Evolutionary conservation across 1,140 invertebrate genomes (phyloP), one percentile per base, ranked within the genome.

Genomic region (Bursaphelenchus mucronatus): DNA sequence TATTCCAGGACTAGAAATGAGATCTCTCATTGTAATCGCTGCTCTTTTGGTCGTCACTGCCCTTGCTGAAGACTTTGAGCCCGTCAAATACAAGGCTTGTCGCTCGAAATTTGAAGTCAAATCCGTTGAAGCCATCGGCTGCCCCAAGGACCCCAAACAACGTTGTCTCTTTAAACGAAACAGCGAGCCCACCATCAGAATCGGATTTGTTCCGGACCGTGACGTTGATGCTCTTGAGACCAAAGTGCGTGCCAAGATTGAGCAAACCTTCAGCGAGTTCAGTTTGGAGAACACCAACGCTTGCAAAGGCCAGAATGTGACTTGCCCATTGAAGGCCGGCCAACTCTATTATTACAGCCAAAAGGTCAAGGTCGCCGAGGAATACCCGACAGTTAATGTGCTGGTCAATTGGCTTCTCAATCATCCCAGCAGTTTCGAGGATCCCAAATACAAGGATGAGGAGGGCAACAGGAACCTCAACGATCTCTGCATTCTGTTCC

Each of bases 301-400:
- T 11, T 64, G 62, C 62, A 47, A 67, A 11, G 15, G 15, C 17
- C 19, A 66, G 39, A 64, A 64, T 45, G 64, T 64, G 58, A 64
- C 63, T 3, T 64, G 62, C 9, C 62, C 62, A n/a, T 41, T 64
- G 11, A 64, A 67, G n/a, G 63, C 62, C 62, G 62, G 62, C 8
- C 11, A 64, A 39, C 19, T 66, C 13, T 17, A 67, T 5, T 66
- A 64, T 6, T 64, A 64, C 62, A 64, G 63, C 30, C 62, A 64
- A 66, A n/a, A 41, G 17, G 62, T 64, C 45, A 66, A 68, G 10
- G 67, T 66, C 43, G 17, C n/a, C 3, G 13, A 59, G 13, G 65
- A 66, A 15, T 66, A 66, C 40, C 64, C 64, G 19, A 17, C 19
- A 0, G 64, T 66, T 4, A 54, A 64, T 61, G 61, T 63, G 55